These are phyloP conservation scores for Apodemus agrarius DNA, from an alignment of 2,797 vertebrate genomes.

Conservation along the genomic window DNA sequence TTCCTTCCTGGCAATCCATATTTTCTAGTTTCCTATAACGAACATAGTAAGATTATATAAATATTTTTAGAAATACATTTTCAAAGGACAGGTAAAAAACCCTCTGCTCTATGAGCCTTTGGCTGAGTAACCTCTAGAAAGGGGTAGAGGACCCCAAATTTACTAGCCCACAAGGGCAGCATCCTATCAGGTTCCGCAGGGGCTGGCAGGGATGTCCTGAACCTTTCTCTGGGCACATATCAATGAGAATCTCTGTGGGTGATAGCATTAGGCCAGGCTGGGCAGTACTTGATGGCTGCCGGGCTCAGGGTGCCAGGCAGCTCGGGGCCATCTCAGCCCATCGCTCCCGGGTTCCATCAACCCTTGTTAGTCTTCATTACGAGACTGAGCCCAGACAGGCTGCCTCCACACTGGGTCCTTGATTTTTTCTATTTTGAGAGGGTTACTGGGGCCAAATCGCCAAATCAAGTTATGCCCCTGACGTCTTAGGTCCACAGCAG, in stretches of 20 bases:
- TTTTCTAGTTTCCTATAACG: not conserved
- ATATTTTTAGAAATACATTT: not conserved
- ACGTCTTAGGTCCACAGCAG: conserved; percentile 7
- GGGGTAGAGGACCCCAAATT: not conserved
- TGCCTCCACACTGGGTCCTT: conserved; percentile 80
- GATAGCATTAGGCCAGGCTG: conserved; percentile 65
- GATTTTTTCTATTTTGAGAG: conserved; percentile 81
- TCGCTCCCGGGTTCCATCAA: conserved; percentile 74
- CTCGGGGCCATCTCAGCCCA: conserved; percentile 73
- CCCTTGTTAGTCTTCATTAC: conserved; percentile 81
- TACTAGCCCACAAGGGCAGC: not conserved
- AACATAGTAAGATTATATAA: not conserved
- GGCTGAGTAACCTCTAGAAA: not conserved
- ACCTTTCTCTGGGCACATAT: conserved; percentile 51
- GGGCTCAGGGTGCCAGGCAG: conserved; percentile 75
- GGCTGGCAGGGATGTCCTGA: not conserved
- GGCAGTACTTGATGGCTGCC: conserved; percentile 46
- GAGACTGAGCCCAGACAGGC: conserved; percentile 79
- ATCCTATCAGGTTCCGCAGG: not conserved
- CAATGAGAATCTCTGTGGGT: not conserved
- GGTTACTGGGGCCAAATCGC: conserved; percentile 68
- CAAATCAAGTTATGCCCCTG: conserved; percentile 81
- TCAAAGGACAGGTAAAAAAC: not conserved
- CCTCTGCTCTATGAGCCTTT: not conserved
- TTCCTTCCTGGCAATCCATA: not conserved